Base-by-base conservation (phyloP, 1,140 invertebrate species). In the Drosophila ercepeae region DNA sequence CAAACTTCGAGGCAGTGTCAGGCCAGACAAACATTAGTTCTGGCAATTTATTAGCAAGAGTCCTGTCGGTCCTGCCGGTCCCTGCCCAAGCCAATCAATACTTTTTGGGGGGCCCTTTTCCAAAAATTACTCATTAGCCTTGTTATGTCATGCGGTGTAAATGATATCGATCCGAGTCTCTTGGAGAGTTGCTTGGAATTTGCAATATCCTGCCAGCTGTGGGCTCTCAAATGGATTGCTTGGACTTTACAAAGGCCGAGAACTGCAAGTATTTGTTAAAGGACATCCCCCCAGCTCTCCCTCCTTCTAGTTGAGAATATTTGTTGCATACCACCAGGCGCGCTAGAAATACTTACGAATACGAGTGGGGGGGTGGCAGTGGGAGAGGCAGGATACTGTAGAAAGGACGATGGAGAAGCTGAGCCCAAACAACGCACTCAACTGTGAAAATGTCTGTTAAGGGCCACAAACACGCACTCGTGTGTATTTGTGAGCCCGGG, bases 361-460 rank as follows among this genome's bases (percentile, higher is more conserved):
- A 88, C 16, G 16, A 42, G 36, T 42, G 39, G 16, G 14, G 6
- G 39, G 6, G 41, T 14, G 16, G 6, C 21, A 11, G 29, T 7
- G 25, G 7, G 7, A 8, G 29, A 14, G 39, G n/a, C 18, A 21
- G 21, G 32, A n/a, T n/a, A n/a, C n/a, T n/a, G n/a, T n/a, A 27
- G 4, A 21, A 9, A 21, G 29, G 23, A 21, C 13, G 25, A 16
- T 7, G 48, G 36, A 11, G 68, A 59, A 41, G 79, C 69, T 78
- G 63, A 36, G 75, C 75, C 73, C 75, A 42, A 86, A 79, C 73
- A 86, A 88, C 78, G 78, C 82, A 89, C 82, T 88, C 82, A 78
- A 89, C 82, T 89, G 78, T 88, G 83, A 88, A 88, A 89, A 88
- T 89, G 78, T 89, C 83, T 88, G 82, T 78, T 82, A 82, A 89